Conservation (phyloP, 2,888 invertebrate genomes). For the Hydraecia micacea region DNA sequence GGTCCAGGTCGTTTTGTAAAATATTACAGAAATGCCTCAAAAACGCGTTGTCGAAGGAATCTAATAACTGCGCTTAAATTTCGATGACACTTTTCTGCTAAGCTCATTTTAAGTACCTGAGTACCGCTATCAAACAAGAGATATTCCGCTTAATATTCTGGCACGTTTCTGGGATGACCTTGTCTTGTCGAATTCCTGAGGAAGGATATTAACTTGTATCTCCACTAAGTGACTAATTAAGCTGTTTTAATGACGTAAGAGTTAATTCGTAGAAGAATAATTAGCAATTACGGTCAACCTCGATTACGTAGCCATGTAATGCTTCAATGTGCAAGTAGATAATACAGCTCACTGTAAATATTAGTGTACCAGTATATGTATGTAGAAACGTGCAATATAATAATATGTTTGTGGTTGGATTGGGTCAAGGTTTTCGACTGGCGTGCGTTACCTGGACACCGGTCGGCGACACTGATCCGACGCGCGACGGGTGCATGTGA, state of each 20-base stretch:
- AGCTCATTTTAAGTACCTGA: not conserved
- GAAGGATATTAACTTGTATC: slow-evolving; percentile 19
- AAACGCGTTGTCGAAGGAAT: not conserved
- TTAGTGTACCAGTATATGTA: slow-evolving; percentile 22
- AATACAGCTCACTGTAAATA: slow-evolving; percentile 17
- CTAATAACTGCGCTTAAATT: not conserved
- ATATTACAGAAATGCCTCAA: not conserved
- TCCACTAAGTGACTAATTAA: slow-evolving; percentile 18
- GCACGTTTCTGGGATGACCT: slow-evolving; percentile 1
- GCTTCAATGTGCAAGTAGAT: slow-evolving; percentile 23
- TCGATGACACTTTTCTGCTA: not conserved
- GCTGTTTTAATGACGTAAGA: slow-evolving; percentile 7
- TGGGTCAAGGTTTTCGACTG: slow-evolving; percentile 50
- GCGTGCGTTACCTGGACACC: slow-evolving; percentile 42
- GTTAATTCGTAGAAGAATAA: slow-evolving; percentile 28
- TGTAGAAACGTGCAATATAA: slow-evolving; percentile 41
- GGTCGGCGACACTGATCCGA: slow-evolving; percentile 1
- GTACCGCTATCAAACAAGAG: not conserved
- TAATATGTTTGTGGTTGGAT: slow-evolving; percentile 15
- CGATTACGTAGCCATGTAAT: slow-evolving; percentile 9
- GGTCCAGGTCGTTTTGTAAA: not conserved
- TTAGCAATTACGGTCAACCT: slow-evolving; percentile 15
- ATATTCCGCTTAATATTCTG: not conserved
- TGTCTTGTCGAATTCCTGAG: slow-evolving; percentile 6
- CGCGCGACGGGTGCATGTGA: not conserved